Percentiles rank a stretch among this genome's conserved stretches.
Evolutionary conservation across 37 sponge, comb jelly and placozoan genomes (phyloP).

Genomic region (Aphrocallistes beatrix): DNA sequence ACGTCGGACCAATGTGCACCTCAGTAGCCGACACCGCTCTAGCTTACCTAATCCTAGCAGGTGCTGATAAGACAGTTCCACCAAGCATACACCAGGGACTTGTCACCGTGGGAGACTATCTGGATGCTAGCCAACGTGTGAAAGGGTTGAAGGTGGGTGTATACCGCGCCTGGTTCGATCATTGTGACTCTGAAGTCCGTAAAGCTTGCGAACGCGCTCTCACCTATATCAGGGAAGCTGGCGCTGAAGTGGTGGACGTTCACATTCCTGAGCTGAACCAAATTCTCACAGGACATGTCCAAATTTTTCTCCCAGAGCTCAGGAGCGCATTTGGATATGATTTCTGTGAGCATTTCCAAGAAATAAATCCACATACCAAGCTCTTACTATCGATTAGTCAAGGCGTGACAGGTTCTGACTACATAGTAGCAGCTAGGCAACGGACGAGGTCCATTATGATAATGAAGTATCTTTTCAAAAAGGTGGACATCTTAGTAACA

Average conservation of each 20-base stretch:
- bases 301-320: constrained; percentile 45
- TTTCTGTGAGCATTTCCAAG: constrained; percentile 35
- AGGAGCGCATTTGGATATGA: constrained; percentile 23
- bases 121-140: constrained; percentile 20
- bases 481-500: constrained; percentile 37
- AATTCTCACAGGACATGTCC: constrained; percentile 30
- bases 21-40: constrained; percentile 52
- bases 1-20: constrained; percentile 44
- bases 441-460: constrained; percentile 42
- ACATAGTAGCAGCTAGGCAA: constrained; percentile 39
- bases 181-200: constrained; percentile 35
- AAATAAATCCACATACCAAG: constrained; percentile 44
- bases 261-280: constrained; percentile 64
- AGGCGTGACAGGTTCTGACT: constrained; percentile 19
- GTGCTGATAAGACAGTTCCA: not conserved
- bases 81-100: not conserved
- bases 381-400: not conserved
- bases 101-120: not conserved
- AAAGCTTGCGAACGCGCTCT: constrained; percentile 33
- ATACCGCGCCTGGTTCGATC: constrained; percentile 41
- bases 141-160: constrained; percentile 46
- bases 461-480: constrained; percentile 18
- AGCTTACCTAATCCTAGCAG: constrained; percentile 18
- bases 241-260: constrained; percentile 45
- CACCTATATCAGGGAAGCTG: constrained; percentile 21